phyloP scores from a whole-genome alignment of 30 jellyfish, hydroid and myxozoan species.

The Turritopsis rubra region DNA sequence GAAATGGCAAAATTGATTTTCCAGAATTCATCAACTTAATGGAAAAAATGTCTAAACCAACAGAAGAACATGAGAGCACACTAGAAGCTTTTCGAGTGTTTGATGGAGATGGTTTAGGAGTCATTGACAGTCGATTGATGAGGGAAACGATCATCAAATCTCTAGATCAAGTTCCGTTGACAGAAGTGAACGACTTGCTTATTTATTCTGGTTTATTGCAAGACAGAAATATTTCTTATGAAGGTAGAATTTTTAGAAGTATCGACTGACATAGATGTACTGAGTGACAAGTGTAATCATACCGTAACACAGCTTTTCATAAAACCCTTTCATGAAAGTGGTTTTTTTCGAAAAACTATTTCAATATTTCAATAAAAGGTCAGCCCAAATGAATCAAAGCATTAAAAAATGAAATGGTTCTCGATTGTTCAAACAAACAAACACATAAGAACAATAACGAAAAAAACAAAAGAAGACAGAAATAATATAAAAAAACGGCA shows the following conservation, averaged over 20 bases:
- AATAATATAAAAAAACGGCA: no score
- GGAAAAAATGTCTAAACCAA: conserved; percentile 94
- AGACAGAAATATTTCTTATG: conserved; percentile 57
- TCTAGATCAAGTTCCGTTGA: conserved; percentile 65
- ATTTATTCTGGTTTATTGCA: conserved; percentile 62
- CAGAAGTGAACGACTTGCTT: conserved; percentile 71
- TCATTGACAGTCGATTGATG: conserved; percentile 37
- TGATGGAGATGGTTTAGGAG: conserved; percentile 71
- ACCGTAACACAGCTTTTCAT: no score
- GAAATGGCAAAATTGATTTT: conserved; percentile 87
- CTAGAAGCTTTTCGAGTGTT: conserved; percentile 82
- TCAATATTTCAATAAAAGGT: no score
- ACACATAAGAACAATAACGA: no score
- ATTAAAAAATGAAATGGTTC: no score
- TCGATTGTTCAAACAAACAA: no score
- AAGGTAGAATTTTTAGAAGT: conserved; percentile 38
- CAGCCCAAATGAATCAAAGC: no score
- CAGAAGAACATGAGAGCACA: conserved; percentile 80
- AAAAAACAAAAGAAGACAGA: no score
- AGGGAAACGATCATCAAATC: conserved; percentile 65
- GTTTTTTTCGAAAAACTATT: no score
- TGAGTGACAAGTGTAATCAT: no score
- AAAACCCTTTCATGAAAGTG: no score
- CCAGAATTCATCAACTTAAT: conserved; percentile 78
- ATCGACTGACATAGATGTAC: no score